Percentiles rank a stretch among this genome's conserved stretches.
Evolutionary conservation across 2,113 vertebrate genomes (phyloP).

Genomic region (Propithecus coquereli): DNA sequence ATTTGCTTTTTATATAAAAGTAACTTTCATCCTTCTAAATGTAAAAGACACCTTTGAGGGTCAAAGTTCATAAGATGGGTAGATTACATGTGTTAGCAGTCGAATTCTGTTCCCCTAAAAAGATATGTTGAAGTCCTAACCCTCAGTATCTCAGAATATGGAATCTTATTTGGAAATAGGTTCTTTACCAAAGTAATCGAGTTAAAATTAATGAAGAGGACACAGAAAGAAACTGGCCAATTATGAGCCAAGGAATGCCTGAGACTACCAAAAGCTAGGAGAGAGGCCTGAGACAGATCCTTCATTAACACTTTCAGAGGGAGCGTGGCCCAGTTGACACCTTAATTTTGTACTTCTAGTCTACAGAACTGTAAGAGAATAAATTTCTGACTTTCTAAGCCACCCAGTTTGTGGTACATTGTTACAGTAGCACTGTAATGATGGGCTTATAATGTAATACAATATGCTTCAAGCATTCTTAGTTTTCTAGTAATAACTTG

Average conservation of each 20-base stretch:
- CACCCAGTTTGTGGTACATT: not conserved
- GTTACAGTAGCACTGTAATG: not conserved
- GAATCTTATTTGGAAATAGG: not conserved
- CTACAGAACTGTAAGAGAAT: not conserved
- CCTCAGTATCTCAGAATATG: not conserved
- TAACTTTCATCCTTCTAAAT: not conserved
- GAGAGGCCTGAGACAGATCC: not conserved
- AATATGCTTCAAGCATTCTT: not conserved
- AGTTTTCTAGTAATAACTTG: not conserved
- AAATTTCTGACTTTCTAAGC: not conserved
- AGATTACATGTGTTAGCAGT: not conserved
- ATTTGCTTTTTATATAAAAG: not conserved
- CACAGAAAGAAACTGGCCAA: not conserved
- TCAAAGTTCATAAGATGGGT: not conserved
- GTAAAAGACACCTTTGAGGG: not conserved
- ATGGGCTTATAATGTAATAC: not conserved
- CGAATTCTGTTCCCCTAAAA: not conserved
- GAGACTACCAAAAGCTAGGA: not conserved
- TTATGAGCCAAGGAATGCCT: not conserved
- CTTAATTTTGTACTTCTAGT: not conserved
- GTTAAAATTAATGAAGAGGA: not conserved
- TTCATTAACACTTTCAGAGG: not conserved
- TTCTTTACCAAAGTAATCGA: not conserved
- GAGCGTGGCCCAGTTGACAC: not conserved
- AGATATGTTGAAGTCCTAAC: not conserved